A percentile compares a stretch with the other conserved stretches of the same genome.
phyloP scores from a whole-genome alignment of 1,140 invertebrate genomes.

The Drosophila ambigua region DNA sequence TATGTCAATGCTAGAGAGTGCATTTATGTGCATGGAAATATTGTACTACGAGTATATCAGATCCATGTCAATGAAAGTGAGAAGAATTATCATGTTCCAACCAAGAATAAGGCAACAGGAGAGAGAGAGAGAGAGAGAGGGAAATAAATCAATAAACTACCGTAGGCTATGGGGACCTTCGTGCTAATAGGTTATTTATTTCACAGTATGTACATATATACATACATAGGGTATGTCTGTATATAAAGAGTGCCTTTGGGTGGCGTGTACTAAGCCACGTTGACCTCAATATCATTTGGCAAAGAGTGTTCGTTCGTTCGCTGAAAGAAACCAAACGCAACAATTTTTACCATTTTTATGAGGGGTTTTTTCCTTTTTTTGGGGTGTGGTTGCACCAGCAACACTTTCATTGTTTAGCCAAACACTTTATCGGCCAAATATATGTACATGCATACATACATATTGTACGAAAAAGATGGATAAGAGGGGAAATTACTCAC shows the following conservation, averaged over 20 bases:
- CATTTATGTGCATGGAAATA: neutral
- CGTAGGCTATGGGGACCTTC: constrained; percentile 51
- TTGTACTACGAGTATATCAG: constrained; percentile 16
- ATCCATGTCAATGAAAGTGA: constrained; percentile 74
- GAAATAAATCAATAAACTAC: constrained; percentile 71
- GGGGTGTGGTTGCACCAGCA: constrained; percentile 58
- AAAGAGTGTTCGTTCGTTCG: constrained; percentile 22
- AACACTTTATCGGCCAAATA: constrained; percentile 54
- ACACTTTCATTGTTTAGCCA: constrained; percentile 72
- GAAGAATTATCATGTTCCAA: constrained; percentile 45
- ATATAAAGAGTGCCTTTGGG: constrained; percentile 37
- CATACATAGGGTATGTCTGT: constrained; percentile 22
- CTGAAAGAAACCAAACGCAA: constrained; percentile 55
- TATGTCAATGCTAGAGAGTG: constrained; percentile 51
- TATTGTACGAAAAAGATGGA: constrained; percentile 24
- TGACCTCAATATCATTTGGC: constrained; percentile 72
- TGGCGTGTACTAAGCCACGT: constrained; percentile 68
- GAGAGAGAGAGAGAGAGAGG: constrained; percentile 19
- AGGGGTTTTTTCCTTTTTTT: constrained; percentile 3
- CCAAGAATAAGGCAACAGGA: too few species aligned
- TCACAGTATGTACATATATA: constrained; percentile 42
- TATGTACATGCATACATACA: constrained; percentile 26
- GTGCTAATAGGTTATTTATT: constrained; percentile 81
- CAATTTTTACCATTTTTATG: constrained; percentile 39
- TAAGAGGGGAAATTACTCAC: constrained; percentile 61